These are phyloP conservation scores for Cygnus buccinator DNA, from an alignment of 2,113 vertebrate genomes.

Conservation along the genomic window DNA sequence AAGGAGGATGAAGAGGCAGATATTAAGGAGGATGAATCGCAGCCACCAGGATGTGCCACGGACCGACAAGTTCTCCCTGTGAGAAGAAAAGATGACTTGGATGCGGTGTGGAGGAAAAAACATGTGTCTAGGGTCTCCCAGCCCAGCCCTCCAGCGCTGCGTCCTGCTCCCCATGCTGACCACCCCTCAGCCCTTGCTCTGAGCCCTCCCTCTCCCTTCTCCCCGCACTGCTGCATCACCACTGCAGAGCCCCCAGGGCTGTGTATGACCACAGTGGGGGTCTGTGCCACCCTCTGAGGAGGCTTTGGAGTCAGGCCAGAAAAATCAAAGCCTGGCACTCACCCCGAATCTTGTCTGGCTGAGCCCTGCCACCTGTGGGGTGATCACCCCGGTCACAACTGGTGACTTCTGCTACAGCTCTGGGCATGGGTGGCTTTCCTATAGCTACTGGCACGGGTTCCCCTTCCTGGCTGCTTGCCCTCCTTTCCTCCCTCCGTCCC, in stretches of 20 bases:
- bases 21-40: slow-evolving; percentile 90
- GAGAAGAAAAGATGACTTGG: neutral
- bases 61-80: slow-evolving; percentile 94
- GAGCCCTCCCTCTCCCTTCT: rapidly evolving
- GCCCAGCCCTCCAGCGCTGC: neutral
- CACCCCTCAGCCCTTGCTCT: neutral
- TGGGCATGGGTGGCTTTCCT: neutral
- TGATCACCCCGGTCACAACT: neutral
- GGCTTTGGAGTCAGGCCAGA: neutral
- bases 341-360: neutral
- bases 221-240: rapidly evolving
- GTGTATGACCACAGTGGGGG: rapidly evolving
- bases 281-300: neutral
- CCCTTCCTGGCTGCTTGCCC: neutral
- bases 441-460: neutral
- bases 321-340: neutral
- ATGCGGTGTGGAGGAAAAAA: neutral
- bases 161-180: neutral
- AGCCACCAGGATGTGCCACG: slow-evolving; percentile 91
- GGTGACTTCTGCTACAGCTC: neutral
- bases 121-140: neutral
- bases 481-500: neutral
- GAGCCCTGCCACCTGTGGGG: rapidly evolving
- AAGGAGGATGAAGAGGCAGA: slow-evolving; percentile 92
- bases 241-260: neutral